Evolutionary conservation across 1,140 invertebrate species (phyloP).

Genomic region (Hycleus phaleratus): DNA sequence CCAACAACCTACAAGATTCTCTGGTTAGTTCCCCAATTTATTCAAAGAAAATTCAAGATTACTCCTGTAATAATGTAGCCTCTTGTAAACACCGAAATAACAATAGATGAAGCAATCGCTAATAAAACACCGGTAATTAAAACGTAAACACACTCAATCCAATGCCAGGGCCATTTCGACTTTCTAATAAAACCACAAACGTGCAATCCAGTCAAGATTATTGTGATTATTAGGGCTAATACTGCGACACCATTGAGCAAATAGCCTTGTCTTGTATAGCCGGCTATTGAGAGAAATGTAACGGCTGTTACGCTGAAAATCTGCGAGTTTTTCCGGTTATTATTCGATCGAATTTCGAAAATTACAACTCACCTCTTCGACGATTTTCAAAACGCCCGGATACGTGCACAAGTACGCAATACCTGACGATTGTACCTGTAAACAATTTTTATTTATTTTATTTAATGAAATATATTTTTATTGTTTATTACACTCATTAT

Average conservation of each 20-base stretch:
- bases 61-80: conserved; percentile 9
- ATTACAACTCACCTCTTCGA: not conserved
- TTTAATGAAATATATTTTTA: no score
- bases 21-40: not conserved
- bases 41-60: not conserved
- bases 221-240: not conserved
- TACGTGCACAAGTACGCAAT: not conserved
- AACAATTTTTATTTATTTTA: not conserved
- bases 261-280: not conserved
- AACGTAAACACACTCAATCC: conserved; percentile 9
- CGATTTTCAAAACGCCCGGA: not conserved
- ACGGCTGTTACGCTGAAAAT: conserved; percentile 2
- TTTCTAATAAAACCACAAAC: conserved; percentile 1
- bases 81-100: conserved; percentile 6
- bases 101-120: conserved; percentile 1
- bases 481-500: no score
- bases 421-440: not conserved
- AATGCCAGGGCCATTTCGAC: conserved; percentile 5
- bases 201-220: conserved; percentile 2
- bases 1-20: conserved; percentile 1
- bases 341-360: not conserved
- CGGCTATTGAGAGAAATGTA: not conserved
- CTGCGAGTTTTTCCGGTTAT: not conserved
- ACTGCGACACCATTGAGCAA: not conserved
- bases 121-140: conserved; percentile 1